phyloP scores from a whole-genome alignment of 1,140 invertebrate genomes.

The Antheraea pernyi region DNA sequence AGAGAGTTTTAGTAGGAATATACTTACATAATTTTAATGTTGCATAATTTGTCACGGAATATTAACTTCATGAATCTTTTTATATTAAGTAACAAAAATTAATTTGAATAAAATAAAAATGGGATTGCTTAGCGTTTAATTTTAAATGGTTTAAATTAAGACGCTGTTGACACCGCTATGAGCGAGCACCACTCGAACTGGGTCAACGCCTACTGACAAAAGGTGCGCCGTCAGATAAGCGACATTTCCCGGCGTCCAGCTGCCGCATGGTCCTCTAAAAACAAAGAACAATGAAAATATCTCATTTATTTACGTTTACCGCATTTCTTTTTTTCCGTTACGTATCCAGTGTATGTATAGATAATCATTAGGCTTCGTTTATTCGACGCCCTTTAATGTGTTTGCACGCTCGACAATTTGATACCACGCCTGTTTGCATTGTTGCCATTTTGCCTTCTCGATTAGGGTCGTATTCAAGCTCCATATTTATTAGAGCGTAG shows the following conservation, averaged over 20 bases:
- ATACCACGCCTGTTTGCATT: conserved; percentile 72
- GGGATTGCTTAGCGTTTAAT: conserved; percentile 4
- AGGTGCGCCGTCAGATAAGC: conserved; percentile 75
- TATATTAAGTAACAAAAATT: background rate
- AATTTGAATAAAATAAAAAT: background rate
- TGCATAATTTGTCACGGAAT: background rate
- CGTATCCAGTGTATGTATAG: conserved; percentile 50
- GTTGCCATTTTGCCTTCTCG: conserved; percentile 71
- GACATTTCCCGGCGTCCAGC: conserved; percentile 66
- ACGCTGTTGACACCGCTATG: conserved; percentile 52
- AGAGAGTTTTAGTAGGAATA: conserved; percentile 10
- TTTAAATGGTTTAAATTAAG: conserved; percentile 45
- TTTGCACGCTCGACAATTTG: conserved; percentile 73
- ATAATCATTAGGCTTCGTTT: conserved; percentile 70
- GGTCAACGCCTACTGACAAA: conserved; percentile 71
- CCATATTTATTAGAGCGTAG: conserved; percentile 74
- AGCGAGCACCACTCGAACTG: conserved; percentile 65
- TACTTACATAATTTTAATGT: background rate
- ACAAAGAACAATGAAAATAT: conserved; percentile 69
- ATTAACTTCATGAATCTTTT: background rate
- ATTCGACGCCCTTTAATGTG: conserved; percentile 68
- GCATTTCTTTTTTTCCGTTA: conserved; percentile 43
- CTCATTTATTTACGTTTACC: conserved; percentile 64
- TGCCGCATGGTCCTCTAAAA: conserved; percentile 56
- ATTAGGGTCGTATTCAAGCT: conserved; percentile 72